These are phyloP conservation scores for Xenopus petersii DNA, from an alignment of 2,797 vertebrate genomes.

Conservation along the genomic window DNA sequence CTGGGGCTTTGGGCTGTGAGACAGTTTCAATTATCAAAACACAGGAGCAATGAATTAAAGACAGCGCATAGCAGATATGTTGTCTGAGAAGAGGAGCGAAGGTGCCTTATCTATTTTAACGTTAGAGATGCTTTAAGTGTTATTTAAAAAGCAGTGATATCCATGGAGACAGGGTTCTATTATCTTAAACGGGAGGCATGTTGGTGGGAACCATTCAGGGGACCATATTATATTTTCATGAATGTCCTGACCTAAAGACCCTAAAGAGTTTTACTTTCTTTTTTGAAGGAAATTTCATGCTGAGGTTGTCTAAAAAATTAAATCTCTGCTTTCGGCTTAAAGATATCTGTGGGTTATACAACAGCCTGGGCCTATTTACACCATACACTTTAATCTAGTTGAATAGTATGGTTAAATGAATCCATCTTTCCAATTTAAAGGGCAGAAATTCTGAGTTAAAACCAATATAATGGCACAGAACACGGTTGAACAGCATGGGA, in stretches of 20 bases:
- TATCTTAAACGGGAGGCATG: conserved; percentile 47
- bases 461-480: no score
- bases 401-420: background rate
- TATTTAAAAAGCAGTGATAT: conserved; percentile 55
- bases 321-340: conserved; percentile 28
- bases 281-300: conserved; percentile 55
- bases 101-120: conserved; percentile 55
- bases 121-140: conserved; percentile 55
- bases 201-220: conserved; percentile 46
- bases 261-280: conserved; percentile 53
- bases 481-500: no score
- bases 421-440: no score
- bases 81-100: conserved; percentile 50
- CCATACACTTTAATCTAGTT: background rate
- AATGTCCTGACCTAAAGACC: conserved; percentile 56
- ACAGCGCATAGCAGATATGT: conserved; percentile 54
- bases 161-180: conserved; percentile 52
- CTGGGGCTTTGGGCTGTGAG: conserved; percentile 58
- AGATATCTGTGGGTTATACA: background rate
- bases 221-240: conserved; percentile 53
- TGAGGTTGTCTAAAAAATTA: conserved; percentile 28
- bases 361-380: background rate
- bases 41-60: conserved; percentile 59
- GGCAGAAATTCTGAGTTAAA: no score
- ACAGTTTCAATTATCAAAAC: conserved; percentile 66